Conservation (phyloP, 1,140 invertebrate genomes). For the Eurosta solidaginis region DNA sequence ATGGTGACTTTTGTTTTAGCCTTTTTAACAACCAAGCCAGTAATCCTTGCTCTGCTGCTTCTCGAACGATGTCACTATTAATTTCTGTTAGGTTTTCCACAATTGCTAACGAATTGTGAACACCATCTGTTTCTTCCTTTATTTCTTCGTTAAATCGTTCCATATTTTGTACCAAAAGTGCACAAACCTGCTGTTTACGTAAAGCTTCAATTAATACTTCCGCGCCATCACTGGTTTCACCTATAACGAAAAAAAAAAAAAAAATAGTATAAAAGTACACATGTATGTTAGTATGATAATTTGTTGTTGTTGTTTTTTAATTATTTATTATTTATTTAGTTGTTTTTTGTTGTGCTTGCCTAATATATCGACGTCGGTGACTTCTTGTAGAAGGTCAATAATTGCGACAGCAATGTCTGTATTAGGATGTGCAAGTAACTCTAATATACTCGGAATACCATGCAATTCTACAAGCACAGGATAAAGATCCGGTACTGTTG, state of each 20-base stretch:
- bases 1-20: conserved; percentile 80
- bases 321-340: not conserved
- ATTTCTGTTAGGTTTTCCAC: conserved; percentile 94
- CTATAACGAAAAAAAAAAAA: conserved; percentile 48
- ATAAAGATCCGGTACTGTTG: conserved; percentile 95
- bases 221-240: conserved; percentile 86
- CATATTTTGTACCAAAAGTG: conserved; percentile 91
- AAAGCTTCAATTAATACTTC: conserved; percentile 77
- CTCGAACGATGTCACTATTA: conserved; percentile 77
- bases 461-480: conserved; percentile 87
- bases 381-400: conserved; percentile 84
- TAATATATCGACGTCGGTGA: conserved; percentile 94
- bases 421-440: conserved; percentile 95
- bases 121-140: conserved; percentile 94
- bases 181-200: conserved; percentile 87
- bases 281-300: not conserved
- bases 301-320: too few species aligned
- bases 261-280: too few species aligned
- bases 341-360: not conserved
- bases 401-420: conserved; percentile 88
- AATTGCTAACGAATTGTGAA: conserved; percentile 92
- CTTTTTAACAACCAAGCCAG: conserved; percentile 91
- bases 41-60: conserved; percentile 87
- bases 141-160: conserved; percentile 91
- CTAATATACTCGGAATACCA: conserved; percentile 87